Percentiles rank a stretch among this genome's conserved stretches.
These are phyloP conservation scores for Melanotaenia maccullochi DNA, from an alignment of 2,797 vertebrate species.

Conservation along the genomic window DNA sequence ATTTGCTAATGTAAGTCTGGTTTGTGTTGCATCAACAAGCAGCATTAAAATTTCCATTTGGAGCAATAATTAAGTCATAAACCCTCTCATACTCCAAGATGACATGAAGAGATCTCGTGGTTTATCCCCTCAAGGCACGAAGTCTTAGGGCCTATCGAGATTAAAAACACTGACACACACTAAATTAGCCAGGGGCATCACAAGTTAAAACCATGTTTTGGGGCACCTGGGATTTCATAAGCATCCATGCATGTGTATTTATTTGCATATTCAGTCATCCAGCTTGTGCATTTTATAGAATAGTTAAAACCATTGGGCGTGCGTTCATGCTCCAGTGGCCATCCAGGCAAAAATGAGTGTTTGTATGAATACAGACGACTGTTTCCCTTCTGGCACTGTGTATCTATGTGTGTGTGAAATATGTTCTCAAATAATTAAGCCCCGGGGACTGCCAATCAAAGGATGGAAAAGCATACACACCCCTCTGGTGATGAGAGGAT, in stretches of 20 bases:
- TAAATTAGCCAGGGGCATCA: slow-evolving; percentile 23
- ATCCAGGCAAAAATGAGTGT: slow-evolving; percentile 37
- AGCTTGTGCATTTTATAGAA: slow-evolving; percentile 45
- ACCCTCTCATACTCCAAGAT: slow-evolving; percentile 21
- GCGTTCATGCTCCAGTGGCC: slow-evolving; percentile 48
- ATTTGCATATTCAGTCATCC: slow-evolving; percentile 49
- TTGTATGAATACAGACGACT: slow-evolving; percentile 47
- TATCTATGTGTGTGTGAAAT: slow-evolving; percentile 26
- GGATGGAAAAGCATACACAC: slow-evolving; percentile 34
- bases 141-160: slow-evolving; percentile 33
- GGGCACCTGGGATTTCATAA: slow-evolving; percentile 13
- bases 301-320: slow-evolving; percentile 38
- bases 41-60: slow-evolving; percentile 44
- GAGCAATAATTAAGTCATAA: slow-evolving; percentile 59
- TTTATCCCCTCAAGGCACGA: slow-evolving; percentile 41
- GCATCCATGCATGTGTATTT: slow-evolving; percentile 24
- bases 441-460: slow-evolving; percentile 57
- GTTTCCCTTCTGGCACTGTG: slow-evolving; percentile 23
- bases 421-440: slow-evolving; percentile 60
- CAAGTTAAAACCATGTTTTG: slow-evolving; percentile 26
- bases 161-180: slow-evolving; percentile 50
- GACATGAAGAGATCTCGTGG: slow-evolving; percentile 35
- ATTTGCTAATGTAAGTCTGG: slow-evolving; percentile 22
- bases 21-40: slow-evolving; percentile 33
- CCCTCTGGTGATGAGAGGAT: slow-evolving; percentile 25